Evolutionary conservation across 1,140 invertebrate genomes (phyloP), one percentile per base, ranked within the genome.

Genomic region (Saccostrea glomerata): DNA sequence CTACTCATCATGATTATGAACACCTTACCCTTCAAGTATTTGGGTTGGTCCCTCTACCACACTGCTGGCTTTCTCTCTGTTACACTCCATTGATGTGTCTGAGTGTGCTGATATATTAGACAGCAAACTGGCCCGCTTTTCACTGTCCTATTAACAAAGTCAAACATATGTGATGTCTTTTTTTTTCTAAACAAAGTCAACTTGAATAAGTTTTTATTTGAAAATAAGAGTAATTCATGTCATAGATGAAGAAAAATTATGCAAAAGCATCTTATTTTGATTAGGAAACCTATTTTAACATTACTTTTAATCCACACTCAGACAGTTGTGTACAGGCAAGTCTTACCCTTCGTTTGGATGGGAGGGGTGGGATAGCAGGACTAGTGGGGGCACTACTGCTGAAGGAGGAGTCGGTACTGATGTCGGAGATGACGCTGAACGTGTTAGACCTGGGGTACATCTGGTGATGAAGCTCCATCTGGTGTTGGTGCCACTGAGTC

Each of bases 401-500:
- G 83, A 93, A 89, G 2, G 93, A 93, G 5, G 91, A 92, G 55
- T 92, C 92, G 5, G 92, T 92, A 73, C 93, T 94, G 66, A 94
- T 89, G 89, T 93, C 92, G 2, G 94, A 94, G 86, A 94, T 93
- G 25, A 94, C 92, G 73, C 93, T 94, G 83, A 94, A 92, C 1
- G 93, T 94, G 89, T 94, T 94, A n/a, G 94, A 94, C 60, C 94
- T 91, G 25, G 93, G 92, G 73, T 94, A 93, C 7, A 90, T 84
- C 17, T 92, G 91, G 60, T 91, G 90, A 25, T 93, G 95, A 92
- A 96, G 95, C 94, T 96, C 95, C 90, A 96, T 95, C 92, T 96
- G 96, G 91, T 96, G 96, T 95, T 96, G 96, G 85, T 96, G 96
- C 96, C 96, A 97, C 87, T 95, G 93, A n/a, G 93, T 96, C 96